Base-by-base conservation (phyloP, 2,113 vertebrate species). In the Heterochromis multidens region DNA sequence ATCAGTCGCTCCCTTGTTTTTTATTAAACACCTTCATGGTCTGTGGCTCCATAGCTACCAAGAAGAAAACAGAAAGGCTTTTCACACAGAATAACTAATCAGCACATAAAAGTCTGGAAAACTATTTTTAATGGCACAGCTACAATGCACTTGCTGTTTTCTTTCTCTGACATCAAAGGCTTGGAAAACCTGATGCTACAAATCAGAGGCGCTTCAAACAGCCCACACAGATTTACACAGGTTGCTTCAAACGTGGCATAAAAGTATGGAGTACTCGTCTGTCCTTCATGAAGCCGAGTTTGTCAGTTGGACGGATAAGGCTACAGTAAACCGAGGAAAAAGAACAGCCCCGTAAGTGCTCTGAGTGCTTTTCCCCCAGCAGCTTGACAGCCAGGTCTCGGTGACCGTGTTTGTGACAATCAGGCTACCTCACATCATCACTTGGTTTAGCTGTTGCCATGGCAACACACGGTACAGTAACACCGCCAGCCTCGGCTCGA, bases 401-500 rank as follows among this genome's bases (percentile, higher is more conserved):
- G 93, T 93, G 93, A 94, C 94, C 92, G 88, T 91, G 91, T 93
- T 94, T 90, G 91, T 93, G 92, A 94, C 93, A 95, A 94, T 93
- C 94, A 92, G 88, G 86, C 88, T 88, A 83, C 86, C 85, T 91
- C 91, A 77, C 88, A 90, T 91, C 86, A 89, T 90, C 87, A 76
- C 82, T 86, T 91, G 91, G 86, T 92, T 92, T 92, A 89, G 93
- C 37, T 86, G 94, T 94, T 94, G 90, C 94, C 86, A 91, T 93
- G 90, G 92, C 88, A 91, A 94, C 93, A 52, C 21, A 9, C 43
- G 35, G 85, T 87, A 92, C 91, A 89, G 90, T 92, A 86, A 87
- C 92, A 89, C 81, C 52, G 85, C 86, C 92, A 88, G 77, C 61
- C 76, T 89, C 19, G 4, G 84, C 85, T 93, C 62, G 62, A 57